phyloP scores from a whole-genome alignment of 2,797 vertebrate species.

The Craterocephalus amniculus region DNA sequence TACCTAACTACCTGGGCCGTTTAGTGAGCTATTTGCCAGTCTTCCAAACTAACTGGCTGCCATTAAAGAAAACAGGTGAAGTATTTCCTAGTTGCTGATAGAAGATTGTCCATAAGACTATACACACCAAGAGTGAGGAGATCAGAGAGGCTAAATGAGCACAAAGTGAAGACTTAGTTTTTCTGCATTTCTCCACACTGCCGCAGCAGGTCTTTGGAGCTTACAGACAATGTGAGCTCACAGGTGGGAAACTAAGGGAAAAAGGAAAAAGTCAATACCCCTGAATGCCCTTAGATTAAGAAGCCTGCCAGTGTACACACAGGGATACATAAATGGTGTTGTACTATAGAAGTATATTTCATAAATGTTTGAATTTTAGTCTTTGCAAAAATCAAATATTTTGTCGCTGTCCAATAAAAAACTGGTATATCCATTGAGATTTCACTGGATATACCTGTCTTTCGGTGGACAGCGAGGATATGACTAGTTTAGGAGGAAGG shows the following conservation, averaged over 20 bases:
- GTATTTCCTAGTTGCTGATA: slow-evolving; percentile 27
- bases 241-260: slow-evolving; percentile 45
- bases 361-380: not conserved
- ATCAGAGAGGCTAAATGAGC: slow-evolving; percentile 64
- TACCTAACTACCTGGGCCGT: too few species aligned
- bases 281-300: slow-evolving; percentile 35
- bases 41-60: slow-evolving; percentile 9
- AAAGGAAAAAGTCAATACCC: slow-evolving; percentile 59
- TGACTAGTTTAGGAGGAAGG: not conserved
- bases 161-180: slow-evolving; percentile 59
- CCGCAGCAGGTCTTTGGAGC: slow-evolving; percentile 49
- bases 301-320: not conserved
- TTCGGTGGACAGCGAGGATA: too few species aligned
- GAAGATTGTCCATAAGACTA: slow-evolving; percentile 34
- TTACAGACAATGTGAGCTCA: slow-evolving; percentile 60
- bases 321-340: slow-evolving; percentile 5
- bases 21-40: slow-evolving; percentile 16
- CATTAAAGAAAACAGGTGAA: slow-evolving; percentile 12
- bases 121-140: slow-evolving; percentile 32
- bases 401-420: too few species aligned
- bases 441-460: too few species aligned
- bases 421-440: too few species aligned
- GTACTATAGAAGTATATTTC: not conserved
- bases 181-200: slow-evolving; percentile 34
- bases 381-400: not conserved